These are phyloP conservation scores for Drosophila sturtevanti DNA, from an alignment of 1,140 invertebrate species.

Conservation along the genomic window DNA sequence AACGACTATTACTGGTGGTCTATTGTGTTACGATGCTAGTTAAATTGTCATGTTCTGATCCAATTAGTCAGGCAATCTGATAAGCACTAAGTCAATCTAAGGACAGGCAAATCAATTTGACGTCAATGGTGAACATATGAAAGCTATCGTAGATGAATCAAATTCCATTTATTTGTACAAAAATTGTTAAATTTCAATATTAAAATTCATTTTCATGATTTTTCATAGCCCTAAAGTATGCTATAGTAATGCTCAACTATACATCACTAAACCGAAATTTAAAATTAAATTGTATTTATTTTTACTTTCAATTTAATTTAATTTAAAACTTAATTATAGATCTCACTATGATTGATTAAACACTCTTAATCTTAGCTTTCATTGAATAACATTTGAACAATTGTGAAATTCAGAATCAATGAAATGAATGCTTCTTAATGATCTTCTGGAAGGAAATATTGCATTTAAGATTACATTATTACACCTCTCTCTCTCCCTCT, in stretches of 20 bases:
- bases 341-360: too few relatives aligned
- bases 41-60: conserved; percentile 13
- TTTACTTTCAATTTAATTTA: too few relatives aligned
- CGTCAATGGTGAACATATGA: conserved; percentile 28
- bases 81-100: conserved; percentile 49
- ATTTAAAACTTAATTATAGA: too few relatives aligned
- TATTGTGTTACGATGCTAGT: neutral
- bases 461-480: neutral
- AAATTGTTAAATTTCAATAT: neutral
- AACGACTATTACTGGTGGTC: too few relatives aligned
- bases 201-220: neutral
- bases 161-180: neutral
- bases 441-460: neutral
- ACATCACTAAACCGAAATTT: too few relatives aligned
- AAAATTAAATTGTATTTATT: too few relatives aligned
- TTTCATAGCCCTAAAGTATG: neutral
- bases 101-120: conserved; percentile 26
- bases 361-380: too few relatives aligned
- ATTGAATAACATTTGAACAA: too few relatives aligned
- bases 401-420: neutral
- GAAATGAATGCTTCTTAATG: too few relatives aligned
- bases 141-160: neutral
- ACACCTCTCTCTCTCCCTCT: neutral
- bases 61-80: conserved; percentile 56
- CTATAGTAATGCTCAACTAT: neutral